These are phyloP conservation scores for Sebastes diaconus DNA, from an alignment of 2,797 vertebrate genomes.

Conservation along the genomic window DNA sequence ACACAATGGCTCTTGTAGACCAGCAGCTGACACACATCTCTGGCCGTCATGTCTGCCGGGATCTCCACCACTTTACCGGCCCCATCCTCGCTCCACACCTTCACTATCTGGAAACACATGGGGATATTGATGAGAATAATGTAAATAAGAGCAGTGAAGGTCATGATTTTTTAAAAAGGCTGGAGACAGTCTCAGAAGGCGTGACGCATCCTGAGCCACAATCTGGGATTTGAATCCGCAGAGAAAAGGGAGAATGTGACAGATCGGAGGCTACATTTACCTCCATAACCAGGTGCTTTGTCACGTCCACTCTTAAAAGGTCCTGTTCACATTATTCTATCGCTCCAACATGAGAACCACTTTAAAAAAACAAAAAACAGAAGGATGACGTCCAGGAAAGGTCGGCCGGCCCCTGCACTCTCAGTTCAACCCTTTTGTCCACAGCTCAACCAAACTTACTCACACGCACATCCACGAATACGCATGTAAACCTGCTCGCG, in stretches of 20 bases:
- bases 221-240: slow-evolving; percentile 40
- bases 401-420: slow-evolving; percentile 40
- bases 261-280: slow-evolving; percentile 56
- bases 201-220: background rate
- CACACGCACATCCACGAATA: slow-evolving; percentile 29
- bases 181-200: background rate
- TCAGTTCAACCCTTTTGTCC: slow-evolving; percentile 65
- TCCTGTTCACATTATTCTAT: slow-evolving; percentile 51
- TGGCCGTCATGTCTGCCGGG: slow-evolving; percentile 93
- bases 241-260: background rate
- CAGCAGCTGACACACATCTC: slow-evolving; percentile 96
- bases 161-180: slow-evolving; percentile 1
- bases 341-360: slow-evolving; percentile 29
- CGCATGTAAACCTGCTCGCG: slow-evolving; percentile 32
- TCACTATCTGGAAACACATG: slow-evolving; percentile 89
- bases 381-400: slow-evolving; percentile 60
- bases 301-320: slow-evolving; percentile 54
- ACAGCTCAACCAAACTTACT: slow-evolving; percentile 60
- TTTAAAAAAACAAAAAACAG: slow-evolving; percentile 22
- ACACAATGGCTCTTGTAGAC: slow-evolving; percentile 97
- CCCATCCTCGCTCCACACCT: slow-evolving; percentile 97
- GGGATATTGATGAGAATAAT: background rate
- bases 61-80: slow-evolving; percentile 96
- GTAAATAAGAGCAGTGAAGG: background rate
- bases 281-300: slow-evolving; percentile 65